Conservation (phyloP, 1,140 invertebrate species). For the Diorhabda carinulata region DNA sequence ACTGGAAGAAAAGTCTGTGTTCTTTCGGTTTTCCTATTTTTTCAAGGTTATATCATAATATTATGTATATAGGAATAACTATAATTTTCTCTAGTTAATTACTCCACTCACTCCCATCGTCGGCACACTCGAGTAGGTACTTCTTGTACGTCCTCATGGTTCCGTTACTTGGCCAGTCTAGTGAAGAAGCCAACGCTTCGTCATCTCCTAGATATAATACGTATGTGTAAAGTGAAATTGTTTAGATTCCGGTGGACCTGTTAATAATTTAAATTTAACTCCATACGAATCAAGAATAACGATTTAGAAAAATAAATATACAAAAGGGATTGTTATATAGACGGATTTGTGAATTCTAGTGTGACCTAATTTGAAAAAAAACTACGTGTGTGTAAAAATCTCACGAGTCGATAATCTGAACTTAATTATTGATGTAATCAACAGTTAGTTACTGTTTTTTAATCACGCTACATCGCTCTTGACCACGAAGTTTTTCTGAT, state of each 20-base stretch:
- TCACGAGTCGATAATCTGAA: constrained; percentile 2
- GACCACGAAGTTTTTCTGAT: neutral
- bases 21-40: too few relatives aligned
- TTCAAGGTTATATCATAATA: too few relatives aligned
- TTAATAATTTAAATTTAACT: too few relatives aligned
- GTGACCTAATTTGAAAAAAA: neutral
- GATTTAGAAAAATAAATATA: too few relatives aligned
- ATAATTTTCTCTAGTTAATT: too few relatives aligned
- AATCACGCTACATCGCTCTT: neutral
- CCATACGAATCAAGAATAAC: too few relatives aligned
- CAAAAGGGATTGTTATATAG: neutral
- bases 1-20: too few relatives aligned
- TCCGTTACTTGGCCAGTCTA: constrained; percentile 1
- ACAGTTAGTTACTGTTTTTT: constrained; percentile 2
- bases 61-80: too few relatives aligned
- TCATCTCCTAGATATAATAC: neutral
- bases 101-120: neutral
- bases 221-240: constrained; percentile 1
- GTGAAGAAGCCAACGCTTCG: constrained; percentile 1
- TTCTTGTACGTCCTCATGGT: neutral
- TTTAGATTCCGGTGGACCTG: neutral
- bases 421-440: constrained; percentile 1
- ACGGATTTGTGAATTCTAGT: neutral
- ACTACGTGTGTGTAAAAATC: neutral
- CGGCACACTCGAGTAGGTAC: neutral